Evolutionary conservation across 2,888 invertebrate genomes (phyloP), one percentile per base, ranked within the genome.

Genomic region (Chymomyza procnemis): DNA sequence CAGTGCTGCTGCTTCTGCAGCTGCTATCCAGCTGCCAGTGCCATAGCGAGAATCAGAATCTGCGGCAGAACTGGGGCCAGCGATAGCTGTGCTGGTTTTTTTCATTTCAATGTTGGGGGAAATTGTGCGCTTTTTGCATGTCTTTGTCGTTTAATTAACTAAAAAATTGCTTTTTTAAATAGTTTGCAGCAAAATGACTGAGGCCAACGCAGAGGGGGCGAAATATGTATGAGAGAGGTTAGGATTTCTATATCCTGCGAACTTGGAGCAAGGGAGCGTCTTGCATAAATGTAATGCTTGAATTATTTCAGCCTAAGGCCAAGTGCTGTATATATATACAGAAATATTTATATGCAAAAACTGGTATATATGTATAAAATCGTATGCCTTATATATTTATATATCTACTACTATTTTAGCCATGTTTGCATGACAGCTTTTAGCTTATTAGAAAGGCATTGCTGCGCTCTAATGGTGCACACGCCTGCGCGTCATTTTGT

Each of bases 141-240:
- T 71, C 83, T 87, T 88, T 87, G 87, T 76, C 78, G 82, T 85
- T 84, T 86, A 87, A 88, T 88, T 84, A 87, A 87, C 80, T 84
- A 79, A 86, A 79, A 80, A 87, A 87, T 85, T 81, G 73, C 71
- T 79, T 84, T 85, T 79, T 78, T 75, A 74, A 76, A 76, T 80
- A 77, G 79, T 78, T 85, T 66, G 67, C 68, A 64, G 65, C 64
- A 50, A 30, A 54, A 54, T 19, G 18, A 52, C 18, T 47, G 30
- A 50, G 54, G 46, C 34, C 56, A 50, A n/a, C n/a, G n/a, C 26
- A 1, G 47, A 41, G 21, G 19, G 60, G 48, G 12, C 8, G 12
- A n/a, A 21, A 52, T 54, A 26, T 48, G 46, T 41, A n/a, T n/a
- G n/a, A 26, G 12, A 14, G 54, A 22, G 12, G 16, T 3, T 8